Base-by-base conservation (phyloP, 1,140 invertebrate species). In the Platyscapa corneri region DNA sequence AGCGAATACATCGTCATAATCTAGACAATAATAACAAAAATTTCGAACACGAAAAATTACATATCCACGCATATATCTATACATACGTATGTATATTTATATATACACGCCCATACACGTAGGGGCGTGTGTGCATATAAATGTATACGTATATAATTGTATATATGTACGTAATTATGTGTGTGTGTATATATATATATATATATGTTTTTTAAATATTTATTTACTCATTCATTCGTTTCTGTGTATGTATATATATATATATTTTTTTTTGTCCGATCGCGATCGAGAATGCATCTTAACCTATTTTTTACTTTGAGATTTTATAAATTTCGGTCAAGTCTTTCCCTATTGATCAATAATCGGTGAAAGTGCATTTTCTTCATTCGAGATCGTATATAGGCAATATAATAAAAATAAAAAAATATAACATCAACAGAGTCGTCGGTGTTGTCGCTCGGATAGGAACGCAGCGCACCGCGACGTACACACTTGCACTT, bases 381-480 rank as follows among this genome's bases (percentile, higher is more conserved):
- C 46, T 56, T 32, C n/a, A 64, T 32, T 79, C 49, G 30, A 39
- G 76, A 65, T 83, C 75, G 65, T 70, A 74, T 82, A 78, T 65
- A 84, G 82, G 82, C 56, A 86, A 88, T 88, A 91, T 91, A 91
- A 92, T 91, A 92, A 91, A 91, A 92, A 91, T 92, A 92, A 92
- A 93, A 92, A 93, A 92, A 93, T 91, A 91, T 92, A 93, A 93
- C 91, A 92, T 92, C 89, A 92, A 91, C 90, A 92, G 92, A 90
- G 91, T 89, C 91, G 89, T 88, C 89, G 89, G 88, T 87, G 87
- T 91, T 87, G 27, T 88, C 89, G 87, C 89, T 88, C 88, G 88
- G 85, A n/a, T n/a, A 87, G 84, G 87, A 87, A 89, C 86, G 89
- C 88, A 88, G 87, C 75, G 46, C 82, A 64, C 74, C 74, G 87